Evolutionary conservation across 2,113 vertebrate genomes (phyloP), one percentile per base, ranked within the genome.

Genomic region (Oenanthe oenanthe): DNA sequence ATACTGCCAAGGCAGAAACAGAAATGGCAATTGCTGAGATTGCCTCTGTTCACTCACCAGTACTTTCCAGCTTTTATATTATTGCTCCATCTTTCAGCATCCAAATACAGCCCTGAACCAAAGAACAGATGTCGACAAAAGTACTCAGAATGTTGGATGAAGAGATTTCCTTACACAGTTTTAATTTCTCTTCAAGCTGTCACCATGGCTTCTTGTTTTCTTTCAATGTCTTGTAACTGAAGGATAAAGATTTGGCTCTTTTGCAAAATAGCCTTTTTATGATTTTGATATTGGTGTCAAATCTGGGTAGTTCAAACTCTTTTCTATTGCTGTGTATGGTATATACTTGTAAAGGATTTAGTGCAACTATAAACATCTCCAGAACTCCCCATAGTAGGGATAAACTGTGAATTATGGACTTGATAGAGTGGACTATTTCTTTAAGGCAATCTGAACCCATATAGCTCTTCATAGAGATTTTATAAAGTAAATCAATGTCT

Each of bases 331-430:
- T 78, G 70, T 58, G 29, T 88, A 17, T 89, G 78, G 32, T 89
- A 40, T 58, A 34, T 94, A 83, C 87, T 89, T 91, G 77, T 91
- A 91, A 89, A 96, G 85, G 89, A 95, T 97, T 97, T 96, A 95
- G 89, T 96, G 67, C 85, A 91, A 92, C 89, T 90, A 51, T 93
- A 96, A 95, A 93, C 74, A 95, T 91, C 67, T 85, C 47, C 81
- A 85, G 87, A 89, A 89, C 77, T 94, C 93, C 91, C 92, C 26
- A 13, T 4, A 85, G 93, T 18, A 73, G 71, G 77, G 89, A 92
- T 85, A 91, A 92, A 94, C 50, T 62, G 57, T 95, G 91, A 96
- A 89, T 95, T 95, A 95, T 67, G 24, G 81, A 85, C 54, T 91
- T 89, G 42, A 66, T 96, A 38, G 77, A 47, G 73, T 32, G 67